These are phyloP conservation scores for Denticeps clupeoides DNA, from an alignment of 2,797 vertebrate species.

Conservation along the genomic window DNA sequence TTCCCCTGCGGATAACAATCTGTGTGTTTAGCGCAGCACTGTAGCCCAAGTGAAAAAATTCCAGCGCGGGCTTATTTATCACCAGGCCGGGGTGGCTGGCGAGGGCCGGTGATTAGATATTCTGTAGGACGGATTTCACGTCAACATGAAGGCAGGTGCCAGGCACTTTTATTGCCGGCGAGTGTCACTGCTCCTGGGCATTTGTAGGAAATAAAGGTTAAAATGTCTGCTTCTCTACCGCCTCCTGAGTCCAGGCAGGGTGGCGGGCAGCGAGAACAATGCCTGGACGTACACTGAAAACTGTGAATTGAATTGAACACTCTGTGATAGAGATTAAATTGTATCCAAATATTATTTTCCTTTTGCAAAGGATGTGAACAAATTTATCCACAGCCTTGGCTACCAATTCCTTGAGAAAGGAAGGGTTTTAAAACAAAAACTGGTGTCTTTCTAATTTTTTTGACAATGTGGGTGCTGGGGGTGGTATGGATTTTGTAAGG, in stretches of 20 bases:
- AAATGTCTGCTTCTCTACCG: slow-evolving; percentile 6
- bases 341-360: too few species aligned
- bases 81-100: slow-evolving; percentile 42
- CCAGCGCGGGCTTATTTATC: slow-evolving; percentile 72
- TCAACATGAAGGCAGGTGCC: slow-evolving; percentile 84
- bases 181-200: slow-evolving; percentile 35
- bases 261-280: slow-evolving; percentile 25
- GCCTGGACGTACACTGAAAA: too few species aligned
- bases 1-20: slow-evolving; percentile 43
- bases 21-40: slow-evolving; percentile 50
- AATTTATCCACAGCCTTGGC: too few species aligned
- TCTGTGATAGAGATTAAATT: too few species aligned
- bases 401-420: too few species aligned
- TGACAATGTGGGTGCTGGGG: too few species aligned
- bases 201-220: slow-evolving; percentile 50
- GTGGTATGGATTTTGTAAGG: too few species aligned
- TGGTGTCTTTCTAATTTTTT: too few species aligned
- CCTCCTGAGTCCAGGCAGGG: slow-evolving; percentile 30
- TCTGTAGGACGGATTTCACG: slow-evolving; percentile 79
- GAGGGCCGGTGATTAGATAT: slow-evolving; percentile 65
- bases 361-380: too few species aligned
- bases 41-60: slow-evolving; percentile 47
- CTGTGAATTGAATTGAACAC: too few species aligned
- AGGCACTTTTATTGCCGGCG: slow-evolving; percentile 42
- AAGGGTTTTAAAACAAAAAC: too few species aligned